Evolutionary conservation across 2,797 vertebrate genomes (phyloP).

Genomic region (Gadopsis bispinosus): DNA sequence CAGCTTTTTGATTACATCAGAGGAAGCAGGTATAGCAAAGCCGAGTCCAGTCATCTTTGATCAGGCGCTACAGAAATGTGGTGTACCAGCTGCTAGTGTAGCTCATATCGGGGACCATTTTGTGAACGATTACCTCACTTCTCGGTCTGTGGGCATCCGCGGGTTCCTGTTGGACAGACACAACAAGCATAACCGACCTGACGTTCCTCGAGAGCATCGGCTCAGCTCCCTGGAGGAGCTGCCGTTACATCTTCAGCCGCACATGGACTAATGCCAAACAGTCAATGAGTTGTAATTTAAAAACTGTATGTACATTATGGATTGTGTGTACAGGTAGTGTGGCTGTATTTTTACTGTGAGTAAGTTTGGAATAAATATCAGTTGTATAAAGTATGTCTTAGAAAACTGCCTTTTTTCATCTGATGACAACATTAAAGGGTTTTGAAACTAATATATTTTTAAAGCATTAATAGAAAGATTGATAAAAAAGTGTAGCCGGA

Average conservation of each 20-base stretch:
- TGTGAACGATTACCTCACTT: conserved; percentile 87
- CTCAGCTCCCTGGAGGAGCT: conserved; percentile 81
- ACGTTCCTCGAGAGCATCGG: conserved; percentile 77
- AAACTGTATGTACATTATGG: not conserved
- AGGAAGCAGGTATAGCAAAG: conserved; percentile 88
- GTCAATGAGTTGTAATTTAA: not conserved
- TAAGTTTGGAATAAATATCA: conserved; percentile 4
- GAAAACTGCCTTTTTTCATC: not conserved
- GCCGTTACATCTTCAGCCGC: conserved; percentile 70
- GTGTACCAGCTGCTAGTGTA: conserved; percentile 70
- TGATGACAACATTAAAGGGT: not conserved
- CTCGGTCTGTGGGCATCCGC: conserved; percentile 88
- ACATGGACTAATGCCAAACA: conserved; percentile 49
- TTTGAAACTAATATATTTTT: not conserved
- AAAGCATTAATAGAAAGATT: not conserved
- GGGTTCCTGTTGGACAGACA: conserved; percentile 86
- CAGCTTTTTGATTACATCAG: conserved; percentile 91
- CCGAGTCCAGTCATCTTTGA: conserved; percentile 88
- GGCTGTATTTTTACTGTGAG: conserved; percentile 2
- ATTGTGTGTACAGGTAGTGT: not conserved
- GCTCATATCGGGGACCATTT: conserved; percentile 92
- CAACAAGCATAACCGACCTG: conserved; percentile 43
- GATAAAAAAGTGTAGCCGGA: not conserved
- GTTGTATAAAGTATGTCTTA: not conserved
- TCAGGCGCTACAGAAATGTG: conserved; percentile 84